Evolutionary conservation across 2,797 vertebrate species (phyloP).

Genomic region (Cebuella pygmaea): DNA sequence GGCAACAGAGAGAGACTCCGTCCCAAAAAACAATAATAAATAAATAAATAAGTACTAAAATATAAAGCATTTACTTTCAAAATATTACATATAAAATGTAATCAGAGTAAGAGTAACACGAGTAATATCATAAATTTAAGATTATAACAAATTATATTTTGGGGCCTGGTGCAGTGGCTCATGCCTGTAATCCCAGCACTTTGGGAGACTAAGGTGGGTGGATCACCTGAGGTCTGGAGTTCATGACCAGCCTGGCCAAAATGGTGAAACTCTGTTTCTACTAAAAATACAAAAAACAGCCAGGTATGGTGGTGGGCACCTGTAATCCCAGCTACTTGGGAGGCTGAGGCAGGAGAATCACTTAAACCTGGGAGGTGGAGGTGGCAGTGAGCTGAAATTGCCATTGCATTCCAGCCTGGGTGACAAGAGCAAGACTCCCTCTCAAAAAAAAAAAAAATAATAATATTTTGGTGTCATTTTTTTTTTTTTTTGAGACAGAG

Average conservation of each 20-base stretch:
- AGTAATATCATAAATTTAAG: neutral
- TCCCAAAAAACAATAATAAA: neutral
- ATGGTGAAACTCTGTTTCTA: neutral
- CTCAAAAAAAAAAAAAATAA: too few relatives aligned
- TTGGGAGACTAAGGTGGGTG: neutral
- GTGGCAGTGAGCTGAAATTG: fast-evolving
- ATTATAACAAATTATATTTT: neutral
- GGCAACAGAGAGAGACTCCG: neutral
- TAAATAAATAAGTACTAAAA: neutral
- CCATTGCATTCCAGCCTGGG: too few relatives aligned
- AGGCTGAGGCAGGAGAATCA: too few relatives aligned
- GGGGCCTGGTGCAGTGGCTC: neutral
- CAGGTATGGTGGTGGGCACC: too few relatives aligned
- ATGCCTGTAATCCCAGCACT: neutral
- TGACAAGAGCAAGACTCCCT: fast-evolving
- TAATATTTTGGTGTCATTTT: neutral
- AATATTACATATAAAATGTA: neutral
- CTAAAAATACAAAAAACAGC: neutral
- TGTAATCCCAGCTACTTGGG: too few relatives aligned
- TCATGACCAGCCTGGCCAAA: neutral
- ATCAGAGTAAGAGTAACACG: neutral
- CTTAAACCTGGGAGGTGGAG: too few relatives aligned
- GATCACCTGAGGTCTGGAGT: neutral
- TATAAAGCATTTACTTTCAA: neutral
- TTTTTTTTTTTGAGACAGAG: too few relatives aligned